Conservation (phyloP, 2,113 vertebrate species). For the Pimephales promelas region DNA sequence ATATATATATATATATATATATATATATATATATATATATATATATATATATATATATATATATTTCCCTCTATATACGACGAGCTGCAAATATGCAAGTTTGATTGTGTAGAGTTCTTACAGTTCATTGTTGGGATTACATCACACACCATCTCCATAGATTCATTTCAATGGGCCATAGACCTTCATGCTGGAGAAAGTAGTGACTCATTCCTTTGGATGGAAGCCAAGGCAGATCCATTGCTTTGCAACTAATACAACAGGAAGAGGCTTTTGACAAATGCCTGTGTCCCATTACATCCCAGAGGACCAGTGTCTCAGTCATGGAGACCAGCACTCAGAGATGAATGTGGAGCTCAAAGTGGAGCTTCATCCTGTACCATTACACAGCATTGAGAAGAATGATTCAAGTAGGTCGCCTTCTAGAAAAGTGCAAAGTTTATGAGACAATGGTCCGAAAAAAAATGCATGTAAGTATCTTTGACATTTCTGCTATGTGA, state of each 20-base stretch:
- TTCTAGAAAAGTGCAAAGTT: not conserved
- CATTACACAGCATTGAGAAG: constrained; percentile 43
- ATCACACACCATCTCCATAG: constrained; percentile 35
- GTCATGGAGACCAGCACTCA: constrained; percentile 47
- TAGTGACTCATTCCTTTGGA: constrained; percentile 53
- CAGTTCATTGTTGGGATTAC: constrained; percentile 26
- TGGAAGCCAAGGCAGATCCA: constrained; percentile 54
- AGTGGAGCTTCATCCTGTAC: constrained; percentile 25
- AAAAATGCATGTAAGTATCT: not conserved
- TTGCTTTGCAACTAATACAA: constrained; percentile 55
- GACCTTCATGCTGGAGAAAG: constrained; percentile 46
- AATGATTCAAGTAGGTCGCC: constrained; percentile 44
- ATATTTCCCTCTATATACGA: not conserved
- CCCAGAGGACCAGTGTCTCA: constrained; percentile 38
- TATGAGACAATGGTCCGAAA: not conserved
- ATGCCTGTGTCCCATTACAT: constrained; percentile 48
- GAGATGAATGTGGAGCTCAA: constrained; percentile 37
- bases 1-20: too few relatives aligned
- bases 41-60: too few relatives aligned
- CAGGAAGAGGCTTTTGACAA: constrained; percentile 58
- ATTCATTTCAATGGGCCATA: constrained; percentile 42
- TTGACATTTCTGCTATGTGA: not conserved
- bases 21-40: too few relatives aligned
- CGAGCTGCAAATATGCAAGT: not conserved
- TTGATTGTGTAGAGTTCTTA: not conserved